These are phyloP conservation scores for Sinocyclocheilus anophthalmus DNA, from an alignment of 2,113 vertebrate species.

Conservation along the genomic window DNA sequence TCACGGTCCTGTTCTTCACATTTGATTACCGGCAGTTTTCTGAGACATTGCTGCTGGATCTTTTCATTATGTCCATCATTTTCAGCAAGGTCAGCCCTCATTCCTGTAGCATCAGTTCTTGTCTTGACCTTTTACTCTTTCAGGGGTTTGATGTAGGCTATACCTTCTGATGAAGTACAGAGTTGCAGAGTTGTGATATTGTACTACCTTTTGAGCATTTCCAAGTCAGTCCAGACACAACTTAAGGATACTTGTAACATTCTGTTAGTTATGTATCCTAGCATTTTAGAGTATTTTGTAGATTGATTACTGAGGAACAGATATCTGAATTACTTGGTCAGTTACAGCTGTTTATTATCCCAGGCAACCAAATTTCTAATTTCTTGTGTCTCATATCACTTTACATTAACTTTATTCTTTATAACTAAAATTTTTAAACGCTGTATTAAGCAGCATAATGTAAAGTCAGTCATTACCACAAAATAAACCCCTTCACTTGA, in stretches of 20 bases:
- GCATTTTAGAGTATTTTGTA: neutral
- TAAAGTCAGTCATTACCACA: no score
- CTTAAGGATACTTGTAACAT: neutral
- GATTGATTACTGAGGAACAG: neutral
- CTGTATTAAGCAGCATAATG: no score
- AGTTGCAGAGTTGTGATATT: neutral
- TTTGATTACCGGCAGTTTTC: slow-evolving; percentile 94
- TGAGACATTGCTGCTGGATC: slow-evolving; percentile 94
- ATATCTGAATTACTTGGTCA: neutral
- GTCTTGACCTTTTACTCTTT: neutral
- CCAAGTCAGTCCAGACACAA: neutral
- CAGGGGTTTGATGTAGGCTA: neutral
- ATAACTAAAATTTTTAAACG: neutral
- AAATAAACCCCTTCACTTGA: no score
- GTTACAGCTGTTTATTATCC: neutral
- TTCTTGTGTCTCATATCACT: neutral
- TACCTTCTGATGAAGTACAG: neutral
- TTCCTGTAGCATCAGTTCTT: neutral
- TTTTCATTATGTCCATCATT: slow-evolving; percentile 97
- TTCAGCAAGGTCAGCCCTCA: slow-evolving; percentile 89
- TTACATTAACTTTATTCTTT: neutral
- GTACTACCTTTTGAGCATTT: neutral
- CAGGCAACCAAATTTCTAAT: neutral
- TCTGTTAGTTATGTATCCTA: neutral
- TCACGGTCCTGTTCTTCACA: slow-evolving; percentile 97